phyloP scores from a whole-genome alignment of 2,113 vertebrate genomes.

The Aramus guarauna region DNA sequence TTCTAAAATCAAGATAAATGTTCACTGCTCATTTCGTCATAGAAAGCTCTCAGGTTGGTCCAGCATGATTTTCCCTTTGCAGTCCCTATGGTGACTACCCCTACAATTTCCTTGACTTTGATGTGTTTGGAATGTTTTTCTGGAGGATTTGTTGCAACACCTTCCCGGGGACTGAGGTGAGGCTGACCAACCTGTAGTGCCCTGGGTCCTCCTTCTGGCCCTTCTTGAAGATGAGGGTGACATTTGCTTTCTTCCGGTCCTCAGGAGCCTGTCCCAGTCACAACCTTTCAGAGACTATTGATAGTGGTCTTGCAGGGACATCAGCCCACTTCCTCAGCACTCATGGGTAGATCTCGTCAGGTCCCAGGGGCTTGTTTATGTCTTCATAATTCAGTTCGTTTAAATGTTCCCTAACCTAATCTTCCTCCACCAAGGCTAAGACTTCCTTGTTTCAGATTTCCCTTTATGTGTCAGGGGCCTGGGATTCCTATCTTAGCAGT shows the following conservation, averaged over 20 bases:
- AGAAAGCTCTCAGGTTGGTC: accelerated
- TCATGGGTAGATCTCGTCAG: background rate
- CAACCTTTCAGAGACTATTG: background rate
- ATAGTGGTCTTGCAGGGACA: background rate
- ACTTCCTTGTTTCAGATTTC: background rate
- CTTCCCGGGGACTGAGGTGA: background rate
- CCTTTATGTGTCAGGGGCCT: background rate
- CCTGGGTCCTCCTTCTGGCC: background rate
- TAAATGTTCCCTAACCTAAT: background rate
- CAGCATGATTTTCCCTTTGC: background rate
- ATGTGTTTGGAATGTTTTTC: background rate
- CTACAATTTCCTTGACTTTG: background rate
- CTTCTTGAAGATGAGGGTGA: background rate
- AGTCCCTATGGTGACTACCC: background rate
- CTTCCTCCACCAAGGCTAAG: background rate
- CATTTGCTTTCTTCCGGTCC: background rate
- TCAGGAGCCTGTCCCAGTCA: background rate
- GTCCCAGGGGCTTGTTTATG: background rate
- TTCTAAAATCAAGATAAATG: background rate
- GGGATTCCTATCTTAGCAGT: background rate
- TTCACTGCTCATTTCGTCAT: background rate
- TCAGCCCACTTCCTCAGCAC: background rate
- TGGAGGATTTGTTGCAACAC: background rate
- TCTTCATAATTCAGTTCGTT: background rate
- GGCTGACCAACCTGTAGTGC: background rate